Evolutionary conservation across 2,113 vertebrate genomes (phyloP), one percentile per base, ranked within the genome.

Genomic region (Triplophysa tibetana): DNA sequence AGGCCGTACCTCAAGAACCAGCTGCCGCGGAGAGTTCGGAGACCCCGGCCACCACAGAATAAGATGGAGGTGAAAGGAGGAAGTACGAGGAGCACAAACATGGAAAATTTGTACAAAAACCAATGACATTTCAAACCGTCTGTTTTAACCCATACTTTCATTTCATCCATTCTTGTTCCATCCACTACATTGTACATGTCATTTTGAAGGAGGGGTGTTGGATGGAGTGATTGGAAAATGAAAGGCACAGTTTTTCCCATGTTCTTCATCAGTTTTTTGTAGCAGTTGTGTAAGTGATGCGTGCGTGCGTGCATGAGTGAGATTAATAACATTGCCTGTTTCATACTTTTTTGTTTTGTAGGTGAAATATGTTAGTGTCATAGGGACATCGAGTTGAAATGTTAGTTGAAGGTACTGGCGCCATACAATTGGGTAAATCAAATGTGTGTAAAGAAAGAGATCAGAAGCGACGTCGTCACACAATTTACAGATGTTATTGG

Each of bases 81-180:
- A 87, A 83, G 84, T 79, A 76, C 78, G 78, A 83, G 75, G 76
- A 69, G 67, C 84, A 89, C 87, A 84, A 85, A 76, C 86, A 82
- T 92, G 93, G 94, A 96, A 95, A 95, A 96, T 95, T 95, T 92
- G 93, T 95, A 94, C 93, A 94, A 94, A 74, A 94, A 95, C 94
- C 95, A 95, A 95, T 95, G 96, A 97, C 94, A 94, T 95, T 96
- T 97, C 94, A 92, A 96, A 94, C 88, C 86, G 88, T 91, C 92
- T 85, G 77, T 90, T 87, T 86, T 75, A 82, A 84, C 74, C 65
- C 82, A 72, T 26, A 12, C 23, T 65, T 70, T 69, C 10, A 60
- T 33, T 60, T 26, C 60, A 58, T 74, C 77, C 76, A 63, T 56
- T 70, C 91, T 0, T 88, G 92, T 1, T 86, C 90, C 95, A 98